Evolutionary conservation across 2,888 invertebrate genomes (phyloP).

Genomic region (Teleogryllus oceanicus): DNA sequence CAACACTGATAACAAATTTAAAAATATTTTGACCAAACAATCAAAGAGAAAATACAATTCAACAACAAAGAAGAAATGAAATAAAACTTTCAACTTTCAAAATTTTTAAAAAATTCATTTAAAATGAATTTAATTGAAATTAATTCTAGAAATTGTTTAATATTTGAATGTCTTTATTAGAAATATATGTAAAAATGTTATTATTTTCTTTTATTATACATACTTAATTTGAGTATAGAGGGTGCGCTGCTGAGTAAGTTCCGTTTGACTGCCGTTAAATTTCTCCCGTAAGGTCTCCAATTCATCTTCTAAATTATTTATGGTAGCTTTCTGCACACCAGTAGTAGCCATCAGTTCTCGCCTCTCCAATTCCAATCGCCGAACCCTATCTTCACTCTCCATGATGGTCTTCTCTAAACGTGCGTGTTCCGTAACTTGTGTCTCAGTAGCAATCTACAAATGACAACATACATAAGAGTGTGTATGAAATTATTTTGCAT

Average conservation of each 20-base stretch:
- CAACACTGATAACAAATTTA: too few relatives aligned
- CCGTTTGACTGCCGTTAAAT: constrained; percentile 51
- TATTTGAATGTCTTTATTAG: too few relatives aligned
- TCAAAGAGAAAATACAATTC: too few relatives aligned
- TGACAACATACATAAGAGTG: neutral
- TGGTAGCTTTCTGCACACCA: constrained; percentile 52
- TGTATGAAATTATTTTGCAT: too few relatives aligned
- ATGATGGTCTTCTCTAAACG: constrained; percentile 51
- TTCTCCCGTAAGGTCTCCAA: constrained; percentile 54
- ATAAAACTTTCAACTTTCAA: too few relatives aligned
- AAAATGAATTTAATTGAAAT: too few relatives aligned
- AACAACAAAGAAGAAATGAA: too few relatives aligned
- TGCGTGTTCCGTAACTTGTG: constrained; percentile 48
- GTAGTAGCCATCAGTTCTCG: constrained; percentile 54
- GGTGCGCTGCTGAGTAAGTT: constrained; percentile 54
- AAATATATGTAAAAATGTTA: too few relatives aligned
- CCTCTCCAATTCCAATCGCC: constrained; percentile 55
- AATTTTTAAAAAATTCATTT: too few relatives aligned
- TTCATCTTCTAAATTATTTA: constrained; percentile 56
- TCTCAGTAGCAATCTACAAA: constrained; percentile 29
- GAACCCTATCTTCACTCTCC: constrained; percentile 53
- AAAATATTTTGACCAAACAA: too few relatives aligned
- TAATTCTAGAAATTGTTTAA: too few relatives aligned
- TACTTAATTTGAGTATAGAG: constrained; percentile 60
- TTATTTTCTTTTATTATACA: constrained; percentile 35